Base-by-base conservation (phyloP, 2,888 invertebrate species). In the Rhimphoctona megacephalus region DNA sequence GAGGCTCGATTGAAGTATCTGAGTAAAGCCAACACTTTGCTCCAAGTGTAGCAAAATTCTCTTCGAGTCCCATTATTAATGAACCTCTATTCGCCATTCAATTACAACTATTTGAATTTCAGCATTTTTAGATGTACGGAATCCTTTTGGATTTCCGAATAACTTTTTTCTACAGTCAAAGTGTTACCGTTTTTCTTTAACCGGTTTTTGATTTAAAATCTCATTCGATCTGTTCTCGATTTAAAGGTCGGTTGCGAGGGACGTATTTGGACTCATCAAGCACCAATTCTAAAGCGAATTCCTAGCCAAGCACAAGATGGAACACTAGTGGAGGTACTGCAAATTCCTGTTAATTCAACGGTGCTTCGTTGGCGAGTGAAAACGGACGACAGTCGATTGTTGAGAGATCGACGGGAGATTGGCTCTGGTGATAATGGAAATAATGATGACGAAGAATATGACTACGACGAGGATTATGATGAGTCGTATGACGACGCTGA, bases 221-320 rank as follows among this genome's bases (percentile, higher is more conserved):
- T 6, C 4, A 66, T 33, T 39, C 9, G 61, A 30, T 73, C 6
- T 19, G 8, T 52, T 72, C 5, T n/a, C 22, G 57, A 72, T 52
- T 94, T 94, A 0, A 95, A 97, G 95, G 97, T 97, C 83, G 98
- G 98, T 4, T 98, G 98, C 94, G 96, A 96, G 72, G 96, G 96
- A 69, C 96, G 96, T 88, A 94, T 97, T 43, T 96, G 97, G 96
- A 94, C 95, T n/a, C 95, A 96, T 74, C 96, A 97, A 90, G 95
- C 96, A 61, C 95, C 96, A 39, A 94, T 97, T 19, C 95, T 97
- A n/a, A 96, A 96, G 49, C 96, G 96, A 49, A 94, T 97, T 17
- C 96, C 97, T 85, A 96, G 96, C 74, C 96, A 97, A 90, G 96
- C 97, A 0, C 95, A 95, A 6, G 97, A 97, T 91, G 97, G 97